Base-by-base conservation (phyloP, 2,113 vertebrate genomes). In the Cyprinodon tularosa region DNA sequence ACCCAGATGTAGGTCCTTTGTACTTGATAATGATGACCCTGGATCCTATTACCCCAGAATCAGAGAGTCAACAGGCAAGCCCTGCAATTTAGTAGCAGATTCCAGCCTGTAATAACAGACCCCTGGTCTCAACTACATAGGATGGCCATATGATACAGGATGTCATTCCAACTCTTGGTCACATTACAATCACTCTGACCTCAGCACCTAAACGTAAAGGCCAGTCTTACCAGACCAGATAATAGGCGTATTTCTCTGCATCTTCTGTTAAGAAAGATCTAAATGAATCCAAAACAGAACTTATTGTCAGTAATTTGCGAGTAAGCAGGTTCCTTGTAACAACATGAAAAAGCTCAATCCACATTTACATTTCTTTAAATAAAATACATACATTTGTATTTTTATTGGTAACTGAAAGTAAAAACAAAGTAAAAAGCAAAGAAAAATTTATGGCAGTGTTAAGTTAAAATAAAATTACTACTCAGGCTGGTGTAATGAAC, bases 21-120 rank as follows among this genome's bases (percentile, higher is more conserved):
- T 82, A 81, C 88, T 84, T 88, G 76, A 88, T 93, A 92, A 93
- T 94, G 88, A 93, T 64, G 82, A 91, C 92, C 89, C 82, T 90
- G 90, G 84, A 87, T 91, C 74, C 88, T 79, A 89, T 92, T 92
- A 94, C 78, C 77, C 74, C 68, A 84, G 84, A 87, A 90, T 89
- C 86, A 82, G 84, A 84, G 87, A 92, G 87, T 84, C 47, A 74
- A 81, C 82, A 68, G 88, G 75, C 71, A 77, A 89, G 88, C 87
- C 88, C 92, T 90, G 20, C 90, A 90, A 93, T 93, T 93, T 88
- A 80, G 77, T 66, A 72, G 63, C 83, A 86, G 77, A 76, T 84
- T 87, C 80, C 77, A 76, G 74, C 65, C 75, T 80, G 66, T 91
- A 94, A 93, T 93, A 84, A 93, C 80, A 92, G 89, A 74, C 45